phyloP scores from a whole-genome alignment of 2,797 vertebrate genomes.

The Enteromius treurensis region DNA sequence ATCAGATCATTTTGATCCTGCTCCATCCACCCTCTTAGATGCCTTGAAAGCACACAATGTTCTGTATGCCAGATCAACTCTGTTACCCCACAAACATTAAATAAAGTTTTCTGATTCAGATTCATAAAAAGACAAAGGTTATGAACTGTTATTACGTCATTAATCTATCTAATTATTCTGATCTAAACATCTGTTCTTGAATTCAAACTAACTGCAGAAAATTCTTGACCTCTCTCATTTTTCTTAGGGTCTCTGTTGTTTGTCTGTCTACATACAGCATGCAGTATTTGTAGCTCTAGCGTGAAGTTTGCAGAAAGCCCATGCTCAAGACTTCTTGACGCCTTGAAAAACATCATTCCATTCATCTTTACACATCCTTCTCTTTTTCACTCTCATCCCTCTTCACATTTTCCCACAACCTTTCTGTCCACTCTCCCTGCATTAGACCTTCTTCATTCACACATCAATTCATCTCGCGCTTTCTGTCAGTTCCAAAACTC shows the following conservation, averaged over 20 bases:
- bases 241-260: slow-evolving; percentile 36
- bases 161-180: no score
- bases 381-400: slow-evolving; percentile 18
- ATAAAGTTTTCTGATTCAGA: neutral
- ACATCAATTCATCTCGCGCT: slow-evolving; percentile 8
- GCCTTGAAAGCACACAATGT: slow-evolving; percentile 17
- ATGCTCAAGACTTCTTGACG: slow-evolving; percentile 36
- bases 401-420: slow-evolving; percentile 15
- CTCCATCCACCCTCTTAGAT: neutral
- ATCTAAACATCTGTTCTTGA: neutral
- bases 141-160: neutral
- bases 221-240: neutral
- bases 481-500: slow-evolving; percentile 20
- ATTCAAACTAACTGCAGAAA: neutral
- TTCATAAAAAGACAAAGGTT: neutral
- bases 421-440: neutral
- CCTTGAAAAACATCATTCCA: slow-evolving; percentile 41
- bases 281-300: slow-evolving; percentile 70
- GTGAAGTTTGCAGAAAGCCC: slow-evolving; percentile 64
- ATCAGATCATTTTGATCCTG: slow-evolving; percentile 28
- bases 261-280: slow-evolving; percentile 65
- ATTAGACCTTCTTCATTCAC: slow-evolving; percentile 21
- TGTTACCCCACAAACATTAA: neutral
- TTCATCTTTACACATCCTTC: slow-evolving; percentile 50
- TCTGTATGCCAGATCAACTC: slow-evolving; percentile 3